phyloP scores from a whole-genome alignment of 1,140 invertebrate genomes.

The Leptinotarsa undecemlineata region DNA sequence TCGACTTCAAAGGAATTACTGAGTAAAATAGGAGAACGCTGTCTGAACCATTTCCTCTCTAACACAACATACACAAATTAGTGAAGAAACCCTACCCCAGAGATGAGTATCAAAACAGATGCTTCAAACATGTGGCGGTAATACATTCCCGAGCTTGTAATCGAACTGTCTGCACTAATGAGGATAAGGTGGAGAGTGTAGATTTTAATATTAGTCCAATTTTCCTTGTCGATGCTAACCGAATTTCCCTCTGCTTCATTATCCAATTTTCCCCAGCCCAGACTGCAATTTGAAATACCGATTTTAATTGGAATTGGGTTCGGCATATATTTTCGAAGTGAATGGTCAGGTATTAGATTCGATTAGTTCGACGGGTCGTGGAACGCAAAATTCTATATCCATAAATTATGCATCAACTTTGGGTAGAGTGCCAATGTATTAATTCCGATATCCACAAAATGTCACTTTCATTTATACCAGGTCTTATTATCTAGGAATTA shows the following conservation, averaged over 20 bases:
- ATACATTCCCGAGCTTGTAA: constrained; percentile 9
- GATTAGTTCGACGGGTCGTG: background rate
- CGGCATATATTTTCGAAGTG: constrained; percentile 1
- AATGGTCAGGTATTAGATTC: background rate
- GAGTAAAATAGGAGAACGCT: too few relatives aligned
- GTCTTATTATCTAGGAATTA: too few relatives aligned
- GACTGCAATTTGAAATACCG: constrained; percentile 11
- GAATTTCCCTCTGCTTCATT: constrained; percentile 12
- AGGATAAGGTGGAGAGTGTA: constrained; percentile 9
- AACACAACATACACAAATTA: background rate
- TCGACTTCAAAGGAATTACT: too few relatives aligned
- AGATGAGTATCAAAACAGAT: constrained; percentile 6
- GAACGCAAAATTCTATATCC: too few relatives aligned
- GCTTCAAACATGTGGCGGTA: constrained; percentile 4
- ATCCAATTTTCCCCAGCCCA: constrained; percentile 10
- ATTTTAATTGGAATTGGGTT: constrained; percentile 14
- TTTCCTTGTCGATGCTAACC: constrained; percentile 18
- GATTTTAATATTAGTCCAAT: constrained; percentile 17
- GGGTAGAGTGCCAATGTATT: too few relatives aligned
- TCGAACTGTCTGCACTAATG: constrained; percentile 16
- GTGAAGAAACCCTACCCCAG: background rate
- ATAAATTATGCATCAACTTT: too few relatives aligned
- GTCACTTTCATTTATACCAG: too few relatives aligned
- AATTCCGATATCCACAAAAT: too few relatives aligned
- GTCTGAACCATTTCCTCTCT: too few relatives aligned